These are phyloP conservation scores for Ptychochromis oligacanthus DNA, from an alignment of 2,113 vertebrate species.

Conservation along the genomic window DNA sequence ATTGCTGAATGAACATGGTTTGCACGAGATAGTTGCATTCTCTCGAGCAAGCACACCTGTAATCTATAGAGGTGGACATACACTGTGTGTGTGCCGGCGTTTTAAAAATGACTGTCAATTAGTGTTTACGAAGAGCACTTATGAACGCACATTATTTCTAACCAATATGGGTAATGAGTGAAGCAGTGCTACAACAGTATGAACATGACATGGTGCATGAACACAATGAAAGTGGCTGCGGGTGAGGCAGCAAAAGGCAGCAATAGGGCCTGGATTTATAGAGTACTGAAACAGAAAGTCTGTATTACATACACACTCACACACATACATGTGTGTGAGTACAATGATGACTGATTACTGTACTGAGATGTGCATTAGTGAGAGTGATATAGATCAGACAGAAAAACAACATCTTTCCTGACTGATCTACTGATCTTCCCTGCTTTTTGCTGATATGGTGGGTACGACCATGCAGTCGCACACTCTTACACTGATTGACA, in stretches of 20 bases:
- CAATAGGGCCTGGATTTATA: conserved; percentile 10
- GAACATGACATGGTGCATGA: conserved; percentile 37
- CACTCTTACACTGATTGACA: conserved; percentile 29
- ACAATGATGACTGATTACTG: conserved; percentile 49
- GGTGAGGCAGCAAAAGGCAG: conserved; percentile 7
- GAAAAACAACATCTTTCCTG: conserved; percentile 24
- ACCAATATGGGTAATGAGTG: conserved; percentile 35
- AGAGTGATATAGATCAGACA: conserved; percentile 43
- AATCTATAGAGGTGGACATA: background rate
- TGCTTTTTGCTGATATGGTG: conserved; percentile 26
- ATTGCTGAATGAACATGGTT: background rate
- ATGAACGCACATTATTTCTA: conserved; percentile 8
- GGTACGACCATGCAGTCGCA: background rate
- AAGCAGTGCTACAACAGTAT: conserved; percentile 5
- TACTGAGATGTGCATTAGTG: conserved; percentile 30
- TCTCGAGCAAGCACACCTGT: background rate
- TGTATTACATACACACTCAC: background rate
- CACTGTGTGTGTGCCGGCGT: background rate
- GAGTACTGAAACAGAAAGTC: conserved; percentile 13
- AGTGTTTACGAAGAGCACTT: background rate
- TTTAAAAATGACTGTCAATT: conserved; percentile 15
- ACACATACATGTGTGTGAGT: conserved; percentile 23
- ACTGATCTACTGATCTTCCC: conserved; percentile 29
- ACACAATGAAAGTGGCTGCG: conserved; percentile 8
- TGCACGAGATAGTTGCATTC: background rate